Conservation (phyloP, 2,113 vertebrate species). For the Gymnarchus niloticus region DNA sequence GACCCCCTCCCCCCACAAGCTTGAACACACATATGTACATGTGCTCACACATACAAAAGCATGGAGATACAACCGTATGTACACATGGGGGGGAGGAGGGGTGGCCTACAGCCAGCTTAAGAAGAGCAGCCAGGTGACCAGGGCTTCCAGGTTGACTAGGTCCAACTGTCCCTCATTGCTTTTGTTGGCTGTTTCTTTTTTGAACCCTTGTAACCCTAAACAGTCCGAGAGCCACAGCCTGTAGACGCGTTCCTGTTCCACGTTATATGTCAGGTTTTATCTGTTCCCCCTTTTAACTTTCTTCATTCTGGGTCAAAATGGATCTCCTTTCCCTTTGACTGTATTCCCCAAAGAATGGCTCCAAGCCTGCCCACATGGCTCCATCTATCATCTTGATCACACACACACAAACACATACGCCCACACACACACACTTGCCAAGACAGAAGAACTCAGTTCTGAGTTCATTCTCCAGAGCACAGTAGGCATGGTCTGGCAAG, state of each 20-base stretch:
- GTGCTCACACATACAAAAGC: neutral
- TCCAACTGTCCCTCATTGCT: neutral
- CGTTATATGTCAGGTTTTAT: neutral
- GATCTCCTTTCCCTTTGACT: neutral
- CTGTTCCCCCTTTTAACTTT: neutral
- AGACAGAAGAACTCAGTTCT: neutral
- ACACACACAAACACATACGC: neutral
- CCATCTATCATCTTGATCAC: neutral
- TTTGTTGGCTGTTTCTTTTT: neutral
- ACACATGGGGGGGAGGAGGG: neutral
- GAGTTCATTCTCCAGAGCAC: neutral
- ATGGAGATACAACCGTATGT: neutral
- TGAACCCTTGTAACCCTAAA: neutral
- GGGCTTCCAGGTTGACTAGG: neutral
- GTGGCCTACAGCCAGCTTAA: neutral
- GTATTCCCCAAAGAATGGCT: neutral
- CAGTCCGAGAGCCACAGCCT: neutral
- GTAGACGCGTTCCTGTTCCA: neutral
- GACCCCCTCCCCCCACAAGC: neutral
- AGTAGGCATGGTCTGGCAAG: neutral
- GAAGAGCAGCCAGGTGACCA: neutral
- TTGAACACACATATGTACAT: neutral
- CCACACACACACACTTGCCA: neutral
- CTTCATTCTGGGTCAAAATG: neutral
- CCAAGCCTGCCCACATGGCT: neutral